A percentile compares a stretch with the other conserved stretches of the same genome.
Evolutionary conservation across 2,888 invertebrate species (phyloP).

Genomic region (Aporophyla lueneburgensis): DNA sequence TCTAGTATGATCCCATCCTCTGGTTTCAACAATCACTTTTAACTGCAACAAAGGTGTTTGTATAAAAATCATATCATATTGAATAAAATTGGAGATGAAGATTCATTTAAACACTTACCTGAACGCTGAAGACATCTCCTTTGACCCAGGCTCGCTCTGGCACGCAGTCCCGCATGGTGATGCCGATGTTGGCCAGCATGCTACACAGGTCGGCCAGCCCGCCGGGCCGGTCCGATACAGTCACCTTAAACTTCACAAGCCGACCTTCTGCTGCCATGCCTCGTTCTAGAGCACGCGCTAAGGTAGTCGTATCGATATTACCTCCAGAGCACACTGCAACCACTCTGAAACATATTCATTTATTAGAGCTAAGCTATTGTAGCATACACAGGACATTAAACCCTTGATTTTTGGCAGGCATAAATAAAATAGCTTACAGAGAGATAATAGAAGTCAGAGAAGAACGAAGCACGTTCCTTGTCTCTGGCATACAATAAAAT

Average conservation of each 20-base stretch:
- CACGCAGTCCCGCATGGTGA: slow-evolving; percentile 97
- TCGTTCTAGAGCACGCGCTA: slow-evolving; percentile 96
- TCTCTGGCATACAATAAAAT: not conserved
- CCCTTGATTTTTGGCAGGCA: not conserved
- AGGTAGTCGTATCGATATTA: slow-evolving; percentile 97
- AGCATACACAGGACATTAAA: not conserved
- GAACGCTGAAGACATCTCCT: slow-evolving; percentile 94
- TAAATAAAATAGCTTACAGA: not conserved
- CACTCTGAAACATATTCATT: slow-evolving; percentile 91
- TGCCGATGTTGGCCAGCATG: slow-evolving; percentile 94
- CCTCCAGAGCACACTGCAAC: slow-evolving; percentile 96
- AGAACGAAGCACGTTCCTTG: not conserved
- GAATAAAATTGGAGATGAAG: not conserved
- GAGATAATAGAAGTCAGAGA: not conserved
- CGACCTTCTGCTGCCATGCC: slow-evolving; percentile 97
- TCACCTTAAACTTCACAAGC: slow-evolving; percentile 90
- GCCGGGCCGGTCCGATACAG: slow-evolving; percentile 96
- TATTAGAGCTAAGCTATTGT: not conserved
- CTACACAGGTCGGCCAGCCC: slow-evolving; percentile 96
- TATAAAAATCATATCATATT: not conserved
- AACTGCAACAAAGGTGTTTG: slow-evolving; percentile 89
- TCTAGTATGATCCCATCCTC: slow-evolving; percentile 94
- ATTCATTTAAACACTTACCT: slow-evolving; percentile 70
- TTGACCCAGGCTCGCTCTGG: slow-evolving; percentile 98
- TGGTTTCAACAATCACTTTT: slow-evolving; percentile 96